Base-by-base conservation (phyloP, 2,888 invertebrate species). In the Epistrophe eligans region DNA sequence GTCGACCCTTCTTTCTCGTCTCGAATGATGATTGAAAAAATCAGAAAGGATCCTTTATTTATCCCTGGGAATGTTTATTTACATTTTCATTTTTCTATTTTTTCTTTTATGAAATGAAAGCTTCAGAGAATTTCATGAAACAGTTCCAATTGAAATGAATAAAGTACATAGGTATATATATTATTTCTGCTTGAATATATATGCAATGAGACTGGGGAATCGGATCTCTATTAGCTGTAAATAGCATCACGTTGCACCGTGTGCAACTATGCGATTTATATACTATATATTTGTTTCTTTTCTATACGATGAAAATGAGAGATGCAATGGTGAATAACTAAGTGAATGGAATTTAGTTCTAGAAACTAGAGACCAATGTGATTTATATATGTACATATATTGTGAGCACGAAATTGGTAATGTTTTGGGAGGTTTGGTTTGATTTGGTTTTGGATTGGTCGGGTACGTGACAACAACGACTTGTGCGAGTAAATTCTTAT, bases 161-260 rank as follows among this genome's bases (percentile, higher is more conserved):
- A 60, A 58, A 52, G 32, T 19, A n/a, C n/a, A n/a, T n/a, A n/a
- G n/a, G n/a, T n/a, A n/a, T n/a, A 19, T 24, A 24, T 24, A 24
- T 35, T 19, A 9, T 32, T 38, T 17, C 28, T 35, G 4, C 3
- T 9, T 32, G 8, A n/a, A n/a, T n/a, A 57, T 48, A 48, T 45
- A 3, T 15, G 9, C 2, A 9, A 48, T 57, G 17, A 11, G 9
- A 35, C 58, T 58, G 2, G 58, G 58, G 38, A 58, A 52, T 70
- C 32, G 66, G 77, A 72, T 60, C 40, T 60, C 62, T 58, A 82
- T 82, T 82, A 72, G 82, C 77, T 82, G 57, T 77, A 77, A 77
- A 82, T 72, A 77, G 82, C 50, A 58, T 72, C 77, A 77, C 77
- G 82, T 82, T 77, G 71, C 77, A 66, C 13, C 11, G 71, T 50